These are phyloP conservation scores for Malacoraja senta DNA, from an alignment of 2,797 vertebrate genomes.

Conservation along the genomic window DNA sequence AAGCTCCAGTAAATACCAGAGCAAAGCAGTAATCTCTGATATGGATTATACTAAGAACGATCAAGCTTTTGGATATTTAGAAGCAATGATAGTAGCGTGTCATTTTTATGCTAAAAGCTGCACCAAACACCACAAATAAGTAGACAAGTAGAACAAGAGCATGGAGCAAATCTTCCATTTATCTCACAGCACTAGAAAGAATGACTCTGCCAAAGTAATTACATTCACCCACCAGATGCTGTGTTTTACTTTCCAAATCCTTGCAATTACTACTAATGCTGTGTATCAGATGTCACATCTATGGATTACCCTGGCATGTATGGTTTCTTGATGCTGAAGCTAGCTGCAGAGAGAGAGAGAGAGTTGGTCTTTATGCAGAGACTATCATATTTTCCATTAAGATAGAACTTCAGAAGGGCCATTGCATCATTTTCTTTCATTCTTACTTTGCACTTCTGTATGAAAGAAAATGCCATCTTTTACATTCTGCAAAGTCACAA, in stretches of 20 bases:
- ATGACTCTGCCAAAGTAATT: conserved; percentile 54
- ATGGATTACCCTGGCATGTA: conserved; percentile 23
- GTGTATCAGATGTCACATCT: conserved; percentile 43
- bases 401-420: neutral
- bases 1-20: neutral
- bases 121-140: conserved; percentile 39
- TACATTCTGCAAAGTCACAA: neutral
- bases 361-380: neutral
- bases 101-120: neutral
- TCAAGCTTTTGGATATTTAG: conserved; percentile 23
- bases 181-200: conserved; percentile 50
- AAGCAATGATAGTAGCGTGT: neutral
- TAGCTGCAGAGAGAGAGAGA: conserved; percentile 8
- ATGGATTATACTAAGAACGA: conserved; percentile 15
- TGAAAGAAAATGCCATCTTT: neutral
- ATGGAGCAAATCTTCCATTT: conserved; percentile 48
- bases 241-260: conserved; percentile 64
- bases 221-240: conserved; percentile 54
- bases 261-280: conserved; percentile 60
- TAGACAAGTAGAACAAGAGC: conserved; percentile 45
- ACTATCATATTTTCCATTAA: neutral
- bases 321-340: conserved; percentile 1
- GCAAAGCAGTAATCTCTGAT: conserved; percentile 17
- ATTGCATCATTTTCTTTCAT: neutral
- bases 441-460: neutral